phyloP scores from a whole-genome alignment of 1,140 invertebrate genomes.

The Plutomurus gul region DNA sequence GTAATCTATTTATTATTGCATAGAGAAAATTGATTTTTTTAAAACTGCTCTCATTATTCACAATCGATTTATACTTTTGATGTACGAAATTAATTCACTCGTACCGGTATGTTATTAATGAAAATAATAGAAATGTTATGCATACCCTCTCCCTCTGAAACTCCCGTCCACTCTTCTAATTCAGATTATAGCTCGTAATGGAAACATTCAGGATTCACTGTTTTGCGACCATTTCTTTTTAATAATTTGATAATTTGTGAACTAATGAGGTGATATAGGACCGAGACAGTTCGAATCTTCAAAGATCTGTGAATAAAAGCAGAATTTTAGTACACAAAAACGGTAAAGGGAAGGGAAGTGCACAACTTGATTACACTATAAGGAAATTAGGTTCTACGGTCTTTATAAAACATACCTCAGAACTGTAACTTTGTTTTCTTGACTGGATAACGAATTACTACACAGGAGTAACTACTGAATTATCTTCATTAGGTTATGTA shows the following conservation, averaged over 20 bases:
- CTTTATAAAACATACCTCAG: too few relatives aligned
- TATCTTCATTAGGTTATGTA: not conserved
- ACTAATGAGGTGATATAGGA: not conserved
- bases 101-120: too few relatives aligned
- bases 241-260: not conserved
- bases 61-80: too few relatives aligned
- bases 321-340: not conserved
- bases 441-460: not conserved
- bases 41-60: too few relatives aligned
- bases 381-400: too few relatives aligned
- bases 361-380: too few relatives aligned
- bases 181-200: not conserved
- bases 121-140: too few relatives aligned
- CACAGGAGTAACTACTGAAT: not conserved
- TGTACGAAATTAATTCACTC: too few relatives aligned
- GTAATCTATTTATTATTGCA: too few relatives aligned
- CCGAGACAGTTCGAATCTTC: not conserved
- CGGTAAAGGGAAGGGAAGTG: too few relatives aligned
- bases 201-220: constrained; percentile 18
- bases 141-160: constrained; percentile 28
- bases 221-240: not conserved
- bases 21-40: too few relatives aligned
- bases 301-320: not conserved
- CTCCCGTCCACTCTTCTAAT: constrained; percentile 3
- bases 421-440: too few relatives aligned